Percentiles rank a stretch among this genome's conserved stretches.
Evolutionary conservation across 1,140 invertebrate genomes (phyloP).

Genomic region (Euura lappo): DNA sequence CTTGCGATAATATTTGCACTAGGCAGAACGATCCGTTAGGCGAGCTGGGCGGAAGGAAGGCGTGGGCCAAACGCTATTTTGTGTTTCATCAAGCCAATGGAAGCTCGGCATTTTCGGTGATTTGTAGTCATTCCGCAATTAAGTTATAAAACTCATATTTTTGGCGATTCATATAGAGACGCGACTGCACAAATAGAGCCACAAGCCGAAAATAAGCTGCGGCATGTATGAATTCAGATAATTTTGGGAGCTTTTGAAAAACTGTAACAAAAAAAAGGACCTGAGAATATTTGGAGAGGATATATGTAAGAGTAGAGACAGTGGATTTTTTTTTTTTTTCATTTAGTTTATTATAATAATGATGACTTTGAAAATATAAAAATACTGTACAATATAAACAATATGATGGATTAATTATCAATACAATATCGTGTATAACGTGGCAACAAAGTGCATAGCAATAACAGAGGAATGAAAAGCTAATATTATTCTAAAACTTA

Average conservation of each 20-base stretch:
- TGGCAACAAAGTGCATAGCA: slow-evolving; percentile 12
- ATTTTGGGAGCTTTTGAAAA: too few species aligned
- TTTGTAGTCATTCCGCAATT: not conserved
- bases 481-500: slow-evolving; percentile 19
- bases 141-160: too few species aligned
- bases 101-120: not conserved
- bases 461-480: slow-evolving; percentile 37
- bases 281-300: too few species aligned
- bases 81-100: slow-evolving; percentile 8
- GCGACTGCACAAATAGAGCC: too few species aligned
- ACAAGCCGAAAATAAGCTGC: too few species aligned
- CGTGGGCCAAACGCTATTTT: slow-evolving; percentile 40
- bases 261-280: too few species aligned
- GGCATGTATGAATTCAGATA: too few species aligned
- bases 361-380: slow-evolving; percentile 33
- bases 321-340: too few species aligned
- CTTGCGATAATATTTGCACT: slow-evolving; percentile 48
- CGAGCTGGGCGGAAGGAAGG: slow-evolving; percentile 17
- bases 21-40: slow-evolving; percentile 40
- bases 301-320: too few species aligned
- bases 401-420: not conserved
- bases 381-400: slow-evolving; percentile 43
- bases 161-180: too few species aligned
- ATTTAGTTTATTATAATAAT: too few species aligned
- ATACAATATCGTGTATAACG: slow-evolving; percentile 14